A percentile compares a stretch with the other conserved stretches of the same genome.
Conservation (phyloP, 2,888 invertebrate species). For the Eucera pruinosa region DNA sequence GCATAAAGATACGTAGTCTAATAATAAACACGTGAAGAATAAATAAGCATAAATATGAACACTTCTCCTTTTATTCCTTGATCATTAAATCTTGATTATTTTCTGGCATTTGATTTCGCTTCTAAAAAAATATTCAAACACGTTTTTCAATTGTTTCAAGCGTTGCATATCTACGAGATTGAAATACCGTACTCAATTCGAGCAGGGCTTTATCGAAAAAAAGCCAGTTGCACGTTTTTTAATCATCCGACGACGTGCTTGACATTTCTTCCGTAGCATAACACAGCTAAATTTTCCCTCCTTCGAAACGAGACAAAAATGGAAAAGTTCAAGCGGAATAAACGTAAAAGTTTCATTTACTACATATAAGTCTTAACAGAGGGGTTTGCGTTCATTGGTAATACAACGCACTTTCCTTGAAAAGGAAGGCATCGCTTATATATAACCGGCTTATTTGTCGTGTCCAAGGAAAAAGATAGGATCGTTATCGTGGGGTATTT, state of each 20-base stretch:
- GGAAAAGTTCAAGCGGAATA: not conserved
- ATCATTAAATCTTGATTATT: too few relatives aligned
- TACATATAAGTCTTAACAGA: conserved; percentile 23
- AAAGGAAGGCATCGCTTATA: conserved; percentile 59
- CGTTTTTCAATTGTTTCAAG: too few relatives aligned
- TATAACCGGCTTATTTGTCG: conserved; percentile 69
- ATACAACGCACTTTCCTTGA: conserved; percentile 45
- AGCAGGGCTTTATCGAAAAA: not conserved
- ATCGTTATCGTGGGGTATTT: conserved; percentile 54
- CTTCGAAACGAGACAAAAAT: not conserved
- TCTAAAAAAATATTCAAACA: too few relatives aligned
- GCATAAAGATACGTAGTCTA: too few relatives aligned
- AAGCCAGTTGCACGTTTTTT: too few relatives aligned
- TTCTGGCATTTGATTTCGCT: too few relatives aligned
- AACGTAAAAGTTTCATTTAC: conserved; percentile 41
- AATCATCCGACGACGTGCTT: not conserved
- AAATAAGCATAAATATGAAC: too few relatives aligned
- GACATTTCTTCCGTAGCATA: not conserved
- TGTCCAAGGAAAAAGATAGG: conserved; percentile 54
- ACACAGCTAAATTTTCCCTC: not conserved
- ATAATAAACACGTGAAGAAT: too few relatives aligned
- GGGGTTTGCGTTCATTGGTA: conserved; percentile 50
- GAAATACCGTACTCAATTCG: not conserved
- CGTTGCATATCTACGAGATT: not conserved
- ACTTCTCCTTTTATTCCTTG: too few relatives aligned